A percentile compares a stretch with the other conserved stretches of the same genome.
Evolutionary conservation across 2,888 invertebrate genomes (phyloP).

Genomic region (Spodoptera littoralis): DNA sequence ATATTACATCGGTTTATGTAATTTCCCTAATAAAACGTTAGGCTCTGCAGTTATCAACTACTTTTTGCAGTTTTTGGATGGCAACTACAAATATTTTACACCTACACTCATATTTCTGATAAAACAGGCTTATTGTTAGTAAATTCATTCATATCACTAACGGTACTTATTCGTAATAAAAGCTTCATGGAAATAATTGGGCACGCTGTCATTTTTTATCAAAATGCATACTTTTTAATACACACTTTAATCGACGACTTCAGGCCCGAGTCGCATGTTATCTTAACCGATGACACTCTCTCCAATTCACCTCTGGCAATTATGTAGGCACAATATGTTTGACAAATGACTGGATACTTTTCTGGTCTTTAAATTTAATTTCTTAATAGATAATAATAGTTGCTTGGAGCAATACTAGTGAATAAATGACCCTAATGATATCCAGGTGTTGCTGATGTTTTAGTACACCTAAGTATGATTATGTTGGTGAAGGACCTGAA

Average conservation of each 20-base stretch:
- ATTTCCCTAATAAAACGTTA: no score
- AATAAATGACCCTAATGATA: constrained; percentile 5
- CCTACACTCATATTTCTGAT: no score
- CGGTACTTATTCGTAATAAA: constrained; percentile 1
- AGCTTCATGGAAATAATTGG: background rate
- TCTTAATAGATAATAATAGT: constrained; percentile 26
- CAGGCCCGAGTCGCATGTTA: constrained; percentile 4
- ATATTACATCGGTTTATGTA: no score
- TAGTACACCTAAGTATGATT: background rate
- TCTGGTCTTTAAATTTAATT: constrained; percentile 18
- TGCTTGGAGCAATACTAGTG: constrained; percentile 12
- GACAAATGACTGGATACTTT: constrained; percentile 14
- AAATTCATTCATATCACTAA: background rate
- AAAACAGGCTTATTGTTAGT: no score
- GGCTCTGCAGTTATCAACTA: no score
- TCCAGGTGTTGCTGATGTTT: constrained; percentile 10
- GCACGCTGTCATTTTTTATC: constrained; percentile 2
- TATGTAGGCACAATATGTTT: background rate
- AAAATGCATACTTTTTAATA: constrained; percentile 18
- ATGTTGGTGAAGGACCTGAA: background rate
- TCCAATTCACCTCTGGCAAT: constrained; percentile 26
- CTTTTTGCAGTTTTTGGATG: no score
- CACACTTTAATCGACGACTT: constrained; percentile 2
- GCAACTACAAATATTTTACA: no score
- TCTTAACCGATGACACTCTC: constrained; percentile 8